These are phyloP conservation scores for Polypedilum pembai DNA, from an alignment of 1,140 invertebrate species.

Conservation along the genomic window DNA sequence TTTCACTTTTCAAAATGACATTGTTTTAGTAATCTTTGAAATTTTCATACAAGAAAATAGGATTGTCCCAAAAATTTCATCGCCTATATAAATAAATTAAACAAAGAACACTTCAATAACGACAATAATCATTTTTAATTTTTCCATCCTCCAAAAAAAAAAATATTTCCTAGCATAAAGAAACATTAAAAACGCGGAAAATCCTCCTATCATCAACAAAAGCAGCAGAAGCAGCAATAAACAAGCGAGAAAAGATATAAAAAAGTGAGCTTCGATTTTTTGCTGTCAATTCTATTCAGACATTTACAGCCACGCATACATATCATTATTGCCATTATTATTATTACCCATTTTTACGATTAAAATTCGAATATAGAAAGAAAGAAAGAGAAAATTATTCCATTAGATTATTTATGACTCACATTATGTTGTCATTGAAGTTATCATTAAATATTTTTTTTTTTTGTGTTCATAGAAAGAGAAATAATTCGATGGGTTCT, in stretches of 20 bases:
- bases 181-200: background rate
- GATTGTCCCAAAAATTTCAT: no score
- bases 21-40: no score
- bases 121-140: no score
- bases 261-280: background rate
- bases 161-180: no score
- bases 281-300: background rate
- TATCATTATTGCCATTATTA: conserved; percentile 13
- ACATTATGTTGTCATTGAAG: conserved; percentile 6
- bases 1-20: no score
- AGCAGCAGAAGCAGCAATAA: no score
- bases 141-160: no score
- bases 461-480: background rate
- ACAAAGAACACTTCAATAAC: no score
- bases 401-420: conserved; percentile 13
- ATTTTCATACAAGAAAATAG: no score
- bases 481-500: conserved; percentile 4
- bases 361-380: background rate
- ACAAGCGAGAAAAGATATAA: background rate
- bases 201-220: background rate
- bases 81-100: no score
- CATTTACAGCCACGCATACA: background rate
- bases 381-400: conserved; percentile 13
- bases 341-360: conserved; percentile 6
- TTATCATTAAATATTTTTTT: background rate